These are phyloP conservation scores for Ctenomys sociabilis DNA, from an alignment of 2,113 vertebrate genomes.

Conservation along the genomic window DNA sequence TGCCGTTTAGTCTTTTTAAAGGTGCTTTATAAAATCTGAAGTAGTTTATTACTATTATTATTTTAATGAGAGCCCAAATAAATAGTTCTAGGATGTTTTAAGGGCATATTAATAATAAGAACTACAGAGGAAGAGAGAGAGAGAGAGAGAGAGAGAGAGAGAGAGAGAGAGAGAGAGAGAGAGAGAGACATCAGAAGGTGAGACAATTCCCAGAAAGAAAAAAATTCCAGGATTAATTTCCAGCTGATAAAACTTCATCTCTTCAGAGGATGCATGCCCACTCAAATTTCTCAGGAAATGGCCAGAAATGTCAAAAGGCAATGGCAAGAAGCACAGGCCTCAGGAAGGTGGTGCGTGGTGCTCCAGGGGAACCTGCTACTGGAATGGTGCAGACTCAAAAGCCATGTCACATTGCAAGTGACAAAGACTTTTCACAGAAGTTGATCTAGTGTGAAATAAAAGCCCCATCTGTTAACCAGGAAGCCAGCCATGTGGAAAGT, in stretches of 20 bases:
- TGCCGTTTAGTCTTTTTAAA: neutral
- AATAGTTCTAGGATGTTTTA: neutral
- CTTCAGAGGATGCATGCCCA: neutral
- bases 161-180: no score
- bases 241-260: neutral
- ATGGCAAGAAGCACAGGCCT: neutral
- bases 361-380: neutral
- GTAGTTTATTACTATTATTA: neutral
- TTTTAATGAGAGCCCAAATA: neutral
- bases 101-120: neutral
- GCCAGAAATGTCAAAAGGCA: neutral
- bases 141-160: no score
- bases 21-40: neutral
- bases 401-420: neutral
- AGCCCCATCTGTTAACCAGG: neutral
- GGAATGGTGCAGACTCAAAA: neutral
- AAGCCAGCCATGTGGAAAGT: neutral
- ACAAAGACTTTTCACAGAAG: conserved; percentile 51
- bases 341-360: neutral
- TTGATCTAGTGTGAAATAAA: neutral
- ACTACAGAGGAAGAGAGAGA: no score
- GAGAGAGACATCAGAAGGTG: neutral
- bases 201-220: neutral
- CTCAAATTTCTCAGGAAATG: neutral
- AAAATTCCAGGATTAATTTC: neutral